Conservation (phyloP, 2,113 vertebrate species). For the Periophthalmodon schlosseri region DNA sequence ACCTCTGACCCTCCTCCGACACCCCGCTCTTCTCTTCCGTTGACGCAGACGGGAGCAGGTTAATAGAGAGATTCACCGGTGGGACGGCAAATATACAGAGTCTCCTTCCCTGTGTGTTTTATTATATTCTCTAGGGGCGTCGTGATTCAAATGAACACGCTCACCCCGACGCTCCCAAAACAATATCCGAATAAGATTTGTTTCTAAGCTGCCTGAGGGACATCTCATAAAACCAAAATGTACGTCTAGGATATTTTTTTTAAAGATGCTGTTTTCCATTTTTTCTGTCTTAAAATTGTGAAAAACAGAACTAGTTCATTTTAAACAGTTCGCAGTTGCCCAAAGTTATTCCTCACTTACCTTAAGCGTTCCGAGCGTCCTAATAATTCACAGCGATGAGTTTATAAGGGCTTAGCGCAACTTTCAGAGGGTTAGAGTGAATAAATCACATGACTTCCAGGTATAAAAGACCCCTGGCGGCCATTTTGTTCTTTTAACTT, state of each 20-base stretch:
- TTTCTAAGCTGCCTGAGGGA: conserved; percentile 47
- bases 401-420: too few species aligned
- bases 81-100: conserved; percentile 35
- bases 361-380: too few species aligned
- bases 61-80: conserved; percentile 34
- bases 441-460: too few species aligned
- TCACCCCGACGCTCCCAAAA: conserved; percentile 19
- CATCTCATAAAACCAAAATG: conserved; percentile 21
- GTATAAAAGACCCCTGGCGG: too few species aligned
- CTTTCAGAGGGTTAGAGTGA: too few species aligned
- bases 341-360: too few species aligned
- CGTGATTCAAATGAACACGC: conserved; percentile 51
- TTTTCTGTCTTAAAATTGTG: too few species aligned
- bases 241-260: conserved; percentile 36
- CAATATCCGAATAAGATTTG: conserved; percentile 41
- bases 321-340: too few species aligned
- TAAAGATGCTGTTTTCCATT: too few species aligned
- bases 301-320: too few species aligned
- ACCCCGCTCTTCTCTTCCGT: conserved; percentile 1
- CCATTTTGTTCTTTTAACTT: too few species aligned
- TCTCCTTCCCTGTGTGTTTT: conserved; percentile 36
- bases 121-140: conserved; percentile 47
- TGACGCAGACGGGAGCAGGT: conserved; percentile 43
- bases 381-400: too few species aligned
- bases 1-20: conserved; percentile 10